Conservation (phyloP, 2,113 vertebrate genomes). For the Ailurus styani region DNA sequence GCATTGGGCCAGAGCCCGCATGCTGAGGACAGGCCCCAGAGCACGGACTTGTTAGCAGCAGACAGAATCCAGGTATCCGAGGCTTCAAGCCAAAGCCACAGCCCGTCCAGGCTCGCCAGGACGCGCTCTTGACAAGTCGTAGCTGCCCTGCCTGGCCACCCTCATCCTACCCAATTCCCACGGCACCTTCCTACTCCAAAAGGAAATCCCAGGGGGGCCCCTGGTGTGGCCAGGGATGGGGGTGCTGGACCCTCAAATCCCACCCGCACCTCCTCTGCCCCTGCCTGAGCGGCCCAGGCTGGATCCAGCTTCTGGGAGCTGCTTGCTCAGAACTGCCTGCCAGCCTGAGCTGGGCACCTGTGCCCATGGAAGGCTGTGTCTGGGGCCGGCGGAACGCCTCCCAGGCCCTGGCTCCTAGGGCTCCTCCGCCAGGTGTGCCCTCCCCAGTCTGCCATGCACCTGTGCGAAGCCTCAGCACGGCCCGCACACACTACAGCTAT, state of each 20-base stretch:
- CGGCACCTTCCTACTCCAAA: not conserved
- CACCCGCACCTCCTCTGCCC: not conserved
- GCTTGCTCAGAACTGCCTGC: not conserved
- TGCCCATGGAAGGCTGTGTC: not conserved
- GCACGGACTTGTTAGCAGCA: not conserved
- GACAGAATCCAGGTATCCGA: not conserved
- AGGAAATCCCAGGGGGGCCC: not conserved
- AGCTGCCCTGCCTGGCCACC: slow-evolving; percentile 23
- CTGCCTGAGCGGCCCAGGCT: not conserved
- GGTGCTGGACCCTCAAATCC: not conserved
- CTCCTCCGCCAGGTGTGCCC: not conserved
- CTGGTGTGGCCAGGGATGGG: not conserved
- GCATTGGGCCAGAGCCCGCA: not conserved
- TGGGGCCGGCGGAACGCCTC: not conserved
- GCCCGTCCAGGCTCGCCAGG: slow-evolving; percentile 10
- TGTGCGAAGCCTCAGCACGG: not conserved
- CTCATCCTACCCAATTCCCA: slow-evolving; percentile 55
- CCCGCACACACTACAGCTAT: not conserved
- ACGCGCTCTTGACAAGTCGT: not conserved
- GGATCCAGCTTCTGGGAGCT: not conserved
- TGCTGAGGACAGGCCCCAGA: not conserved
- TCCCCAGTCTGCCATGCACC: not conserved
- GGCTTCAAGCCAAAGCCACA: slow-evolving; percentile 62
- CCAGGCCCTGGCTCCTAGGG: not conserved
- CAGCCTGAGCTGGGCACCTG: not conserved